Percentiles rank a stretch among this genome's conserved stretches.
Evolutionary conservation across 2,113 vertebrate genomes (phyloP).

Genomic region (Neodontobutis hainanensis): DNA sequence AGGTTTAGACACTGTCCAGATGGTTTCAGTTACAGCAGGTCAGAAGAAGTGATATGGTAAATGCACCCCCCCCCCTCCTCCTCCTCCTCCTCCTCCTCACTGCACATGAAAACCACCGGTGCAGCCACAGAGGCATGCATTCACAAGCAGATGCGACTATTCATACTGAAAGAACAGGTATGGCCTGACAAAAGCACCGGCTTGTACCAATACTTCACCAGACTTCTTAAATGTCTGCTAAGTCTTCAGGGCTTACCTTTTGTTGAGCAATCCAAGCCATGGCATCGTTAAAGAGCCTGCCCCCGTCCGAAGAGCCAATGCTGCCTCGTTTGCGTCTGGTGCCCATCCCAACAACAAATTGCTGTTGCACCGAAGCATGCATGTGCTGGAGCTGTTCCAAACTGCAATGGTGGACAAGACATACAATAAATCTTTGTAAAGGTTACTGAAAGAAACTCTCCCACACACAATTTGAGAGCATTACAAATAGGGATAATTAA

Average conservation of each 20-base stretch:
- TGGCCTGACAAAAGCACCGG: neutral
- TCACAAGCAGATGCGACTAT: constrained; percentile 20
- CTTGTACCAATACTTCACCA: constrained; percentile 6
- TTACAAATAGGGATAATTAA: too few relatives aligned
- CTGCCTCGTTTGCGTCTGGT: constrained; percentile 75
- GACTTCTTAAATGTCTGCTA: constrained; percentile 1
- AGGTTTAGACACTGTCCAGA: constrained; percentile 56
- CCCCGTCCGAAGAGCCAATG: constrained; percentile 78
- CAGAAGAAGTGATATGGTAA: constrained; percentile 49
- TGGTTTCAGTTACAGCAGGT: constrained; percentile 66
- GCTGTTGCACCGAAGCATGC: constrained; percentile 25
- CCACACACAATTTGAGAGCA: too few relatives aligned
- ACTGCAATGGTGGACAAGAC: constrained; percentile 42
- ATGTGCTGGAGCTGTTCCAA: constrained; percentile 51
- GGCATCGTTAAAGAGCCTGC: constrained; percentile 82
- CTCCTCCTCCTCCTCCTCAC: neutral
- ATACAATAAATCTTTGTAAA: neutral
- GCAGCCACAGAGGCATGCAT: constrained; percentile 15
- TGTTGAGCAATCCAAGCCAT: constrained; percentile 90
- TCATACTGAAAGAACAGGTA: constrained; percentile 11
- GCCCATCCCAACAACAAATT: constrained; percentile 31
- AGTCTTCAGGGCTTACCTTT: constrained; percentile 79
- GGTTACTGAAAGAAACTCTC: neutral
- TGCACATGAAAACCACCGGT: constrained; percentile 8
- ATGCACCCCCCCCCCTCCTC: constrained; percentile 2